Evolutionary conservation across 2,797 vertebrate genomes (phyloP).

Genomic region (Phrynocephalus forsythii): DNA sequence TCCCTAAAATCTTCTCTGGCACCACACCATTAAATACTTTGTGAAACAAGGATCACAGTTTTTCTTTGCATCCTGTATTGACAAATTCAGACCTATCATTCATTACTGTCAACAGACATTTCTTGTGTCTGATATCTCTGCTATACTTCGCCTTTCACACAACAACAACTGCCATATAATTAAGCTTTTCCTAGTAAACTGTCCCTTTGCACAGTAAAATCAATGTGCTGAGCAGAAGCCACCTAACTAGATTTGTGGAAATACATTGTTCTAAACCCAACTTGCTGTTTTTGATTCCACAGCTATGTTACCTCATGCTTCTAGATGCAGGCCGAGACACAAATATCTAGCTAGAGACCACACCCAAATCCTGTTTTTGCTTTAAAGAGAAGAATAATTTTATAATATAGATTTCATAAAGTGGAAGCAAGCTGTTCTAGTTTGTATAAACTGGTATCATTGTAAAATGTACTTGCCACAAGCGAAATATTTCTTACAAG

Average conservation of each 20-base stretch:
- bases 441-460: constrained; percentile 2
- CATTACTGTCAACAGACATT: constrained; percentile 31
- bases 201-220: constrained; percentile 25
- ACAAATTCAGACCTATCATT: background rate
- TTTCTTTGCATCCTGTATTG: background rate
- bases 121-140: background rate
- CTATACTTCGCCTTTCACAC: constrained; percentile 37
- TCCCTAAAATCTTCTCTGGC: constrained; percentile 1
- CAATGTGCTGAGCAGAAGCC: constrained; percentile 14
- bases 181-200: background rate
- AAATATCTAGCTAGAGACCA: background rate
- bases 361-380: background rate
- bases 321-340: background rate
- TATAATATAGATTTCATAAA: background rate
- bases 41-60: constrained; percentile 5
- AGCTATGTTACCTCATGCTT: background rate
- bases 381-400: background rate
- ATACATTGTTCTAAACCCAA: background rate
- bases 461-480: background rate
- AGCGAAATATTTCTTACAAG: background rate
- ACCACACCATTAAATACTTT: background rate
- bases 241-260: constrained; percentile 23
- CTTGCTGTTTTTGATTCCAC: background rate
- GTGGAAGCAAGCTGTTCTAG: background rate
- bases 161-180: background rate